Evolutionary conservation across 2,113 vertebrate genomes (phyloP).

Genomic region (Phrynosoma blainvillii): DNA sequence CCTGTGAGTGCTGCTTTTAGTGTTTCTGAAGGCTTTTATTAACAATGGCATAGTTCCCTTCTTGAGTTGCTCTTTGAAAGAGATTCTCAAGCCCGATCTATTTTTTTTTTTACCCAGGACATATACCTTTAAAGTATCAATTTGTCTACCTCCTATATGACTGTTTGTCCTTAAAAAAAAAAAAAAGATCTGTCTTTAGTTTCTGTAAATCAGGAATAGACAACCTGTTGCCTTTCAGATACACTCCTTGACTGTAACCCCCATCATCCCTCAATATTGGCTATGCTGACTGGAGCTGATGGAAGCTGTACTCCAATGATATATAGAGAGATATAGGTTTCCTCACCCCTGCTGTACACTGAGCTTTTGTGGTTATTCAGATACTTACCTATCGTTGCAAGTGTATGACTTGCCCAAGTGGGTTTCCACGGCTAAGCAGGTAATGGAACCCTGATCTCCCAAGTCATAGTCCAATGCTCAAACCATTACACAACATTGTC

Average conservation of each 20-base stretch:
- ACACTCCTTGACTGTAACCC: too few relatives aligned
- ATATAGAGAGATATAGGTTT: too few relatives aligned
- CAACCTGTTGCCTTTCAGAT: too few relatives aligned
- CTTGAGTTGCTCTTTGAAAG: conserved; percentile 57
- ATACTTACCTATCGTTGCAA: not conserved
- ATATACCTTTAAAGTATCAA: conserved; percentile 1
- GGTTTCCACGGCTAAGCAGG: too few relatives aligned
- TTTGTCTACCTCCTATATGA: conserved; percentile 26
- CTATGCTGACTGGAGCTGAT: too few relatives aligned
- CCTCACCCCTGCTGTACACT: too few relatives aligned
- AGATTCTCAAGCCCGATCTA: conserved; percentile 56
- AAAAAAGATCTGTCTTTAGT: conserved; percentile 34
- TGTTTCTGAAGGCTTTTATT: conserved; percentile 60
- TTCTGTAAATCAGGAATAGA: conserved; percentile 3
- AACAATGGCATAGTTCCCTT: conserved; percentile 34
- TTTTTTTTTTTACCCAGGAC: not conserved
- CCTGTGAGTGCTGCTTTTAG: conserved; percentile 50
- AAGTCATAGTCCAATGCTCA: too few relatives aligned
- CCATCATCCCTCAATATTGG: too few relatives aligned
- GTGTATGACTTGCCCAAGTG: not conserved
- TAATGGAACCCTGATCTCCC: too few relatives aligned
- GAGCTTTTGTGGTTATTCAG: too few relatives aligned
- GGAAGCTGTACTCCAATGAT: too few relatives aligned
- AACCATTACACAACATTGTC: too few relatives aligned
- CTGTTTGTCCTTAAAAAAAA: conserved; percentile 8